Conservation (phyloP, 2,888 invertebrate genomes). For the Cephonodes hylas region DNA sequence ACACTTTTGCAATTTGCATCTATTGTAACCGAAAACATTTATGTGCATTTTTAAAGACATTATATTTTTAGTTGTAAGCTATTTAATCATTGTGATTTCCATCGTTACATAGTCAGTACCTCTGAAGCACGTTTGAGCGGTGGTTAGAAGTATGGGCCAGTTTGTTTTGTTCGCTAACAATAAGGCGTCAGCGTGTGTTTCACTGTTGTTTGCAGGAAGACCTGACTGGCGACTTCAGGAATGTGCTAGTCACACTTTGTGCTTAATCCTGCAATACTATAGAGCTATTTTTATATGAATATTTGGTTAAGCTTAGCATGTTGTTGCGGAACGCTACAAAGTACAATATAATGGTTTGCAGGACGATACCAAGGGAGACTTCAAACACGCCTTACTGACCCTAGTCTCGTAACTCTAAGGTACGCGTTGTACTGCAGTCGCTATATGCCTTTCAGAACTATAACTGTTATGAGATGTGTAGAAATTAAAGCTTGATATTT, state of each 20-base stretch:
- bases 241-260: conserved; percentile 82
- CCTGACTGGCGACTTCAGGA: conserved; percentile 85
- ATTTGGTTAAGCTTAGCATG: conserved; percentile 56
- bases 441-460: conserved; percentile 68
- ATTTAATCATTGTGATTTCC: conserved; percentile 26
- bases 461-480: conserved; percentile 65
- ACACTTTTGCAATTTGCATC: conserved; percentile 30
- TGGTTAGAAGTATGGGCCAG: conserved; percentile 69
- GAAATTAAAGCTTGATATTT: conserved; percentile 74
- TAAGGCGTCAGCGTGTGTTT: conserved; percentile 58
- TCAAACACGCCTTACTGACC: conserved; percentile 84
- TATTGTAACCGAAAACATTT: conserved; percentile 37
- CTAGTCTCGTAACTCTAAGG: conserved; percentile 73
- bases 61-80: conserved; percentile 44
- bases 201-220: conserved; percentile 83
- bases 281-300: conserved; percentile 49
- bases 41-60: conserved; percentile 62
- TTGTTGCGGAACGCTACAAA: conserved; percentile 47
- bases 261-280: conserved; percentile 69
- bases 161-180: conserved; percentile 54
- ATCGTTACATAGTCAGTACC: conserved; percentile 22
- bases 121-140: conserved; percentile 55
- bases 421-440: conserved; percentile 59
- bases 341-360: conserved; percentile 78
- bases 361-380: conserved; percentile 87